Evolutionary conservation across 2,888 invertebrate genomes (phyloP).

Genomic region (Microctonus aethiopoides): DNA sequence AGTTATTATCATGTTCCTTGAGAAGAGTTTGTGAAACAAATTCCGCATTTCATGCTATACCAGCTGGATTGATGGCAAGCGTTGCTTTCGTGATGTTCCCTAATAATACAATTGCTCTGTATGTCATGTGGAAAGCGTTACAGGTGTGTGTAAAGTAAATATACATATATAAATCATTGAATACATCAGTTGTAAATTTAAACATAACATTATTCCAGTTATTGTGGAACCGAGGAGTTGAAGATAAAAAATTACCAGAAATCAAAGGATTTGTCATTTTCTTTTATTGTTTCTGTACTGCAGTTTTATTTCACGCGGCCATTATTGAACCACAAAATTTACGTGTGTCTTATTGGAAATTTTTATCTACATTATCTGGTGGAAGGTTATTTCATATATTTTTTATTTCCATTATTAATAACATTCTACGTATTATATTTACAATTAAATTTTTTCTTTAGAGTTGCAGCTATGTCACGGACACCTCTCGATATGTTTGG

Average conservation of each 20-base stretch:
- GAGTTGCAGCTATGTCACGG: slow-evolving; percentile 73
- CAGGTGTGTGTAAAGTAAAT: slow-evolving; percentile 71
- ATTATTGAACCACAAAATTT: slow-evolving; percentile 83
- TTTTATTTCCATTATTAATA: slow-evolving; percentile 20
- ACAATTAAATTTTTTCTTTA: slow-evolving; percentile 50
- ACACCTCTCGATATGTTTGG: slow-evolving; percentile 73
- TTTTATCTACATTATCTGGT: slow-evolving; percentile 80
- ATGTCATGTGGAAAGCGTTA: slow-evolving; percentile 84
- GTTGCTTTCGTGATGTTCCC: slow-evolving; percentile 79
- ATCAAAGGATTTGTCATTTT: slow-evolving; percentile 78
- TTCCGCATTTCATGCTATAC: slow-evolving; percentile 73
- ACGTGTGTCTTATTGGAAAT: slow-evolving; percentile 85
- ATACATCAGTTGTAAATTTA: neutral
- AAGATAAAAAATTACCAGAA: slow-evolving; percentile 74
- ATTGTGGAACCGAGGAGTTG: slow-evolving; percentile 78
- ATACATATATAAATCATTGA: slow-evolving; percentile 12
- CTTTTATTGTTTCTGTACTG: slow-evolving; percentile 82
- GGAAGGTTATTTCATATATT: slow-evolving; percentile 70
- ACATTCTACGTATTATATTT: slow-evolving; percentile 25
- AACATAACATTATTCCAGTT: slow-evolving; percentile 69
- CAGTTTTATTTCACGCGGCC: slow-evolving; percentile 81
- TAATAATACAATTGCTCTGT: slow-evolving; percentile 82
- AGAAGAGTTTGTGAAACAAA: slow-evolving; percentile 74
- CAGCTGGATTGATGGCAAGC: slow-evolving; percentile 79
- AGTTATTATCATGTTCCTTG: slow-evolving; percentile 76